Evolutionary conservation across 2,797 vertebrate species (phyloP).

Genomic region (Tapirus indicus): DNA sequence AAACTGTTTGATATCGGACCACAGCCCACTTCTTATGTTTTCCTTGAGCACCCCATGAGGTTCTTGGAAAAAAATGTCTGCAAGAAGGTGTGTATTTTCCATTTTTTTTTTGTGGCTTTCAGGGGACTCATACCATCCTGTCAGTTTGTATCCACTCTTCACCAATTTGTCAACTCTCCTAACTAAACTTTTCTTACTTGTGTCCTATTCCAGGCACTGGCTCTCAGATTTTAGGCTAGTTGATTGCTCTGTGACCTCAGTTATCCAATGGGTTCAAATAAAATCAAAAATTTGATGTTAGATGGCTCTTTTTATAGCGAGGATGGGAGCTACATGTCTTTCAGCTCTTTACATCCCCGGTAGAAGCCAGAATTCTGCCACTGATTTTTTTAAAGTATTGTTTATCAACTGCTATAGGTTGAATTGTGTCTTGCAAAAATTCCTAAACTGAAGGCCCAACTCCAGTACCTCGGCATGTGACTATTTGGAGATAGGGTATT

Average conservation of each 20-base stretch:
- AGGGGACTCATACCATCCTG: neutral
- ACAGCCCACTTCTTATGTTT: neutral
- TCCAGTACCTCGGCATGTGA: too few species aligned
- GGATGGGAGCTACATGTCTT: neutral
- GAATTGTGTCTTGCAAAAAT: neutral
- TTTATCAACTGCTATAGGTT: neutral
- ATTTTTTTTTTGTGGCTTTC: neutral
- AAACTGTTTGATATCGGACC: neutral
- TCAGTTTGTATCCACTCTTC: neutral
- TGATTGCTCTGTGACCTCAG: too few species aligned
- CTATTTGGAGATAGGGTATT: neutral
- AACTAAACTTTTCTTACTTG: neutral
- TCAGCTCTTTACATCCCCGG: neutral
- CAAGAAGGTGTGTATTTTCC: neutral
- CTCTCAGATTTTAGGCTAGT: neutral
- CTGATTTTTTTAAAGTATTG: neutral
- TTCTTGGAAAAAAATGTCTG: neutral
- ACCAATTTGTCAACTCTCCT: neutral
- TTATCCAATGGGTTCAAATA: too few species aligned
- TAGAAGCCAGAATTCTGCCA: neutral
- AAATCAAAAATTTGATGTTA: too few species aligned
- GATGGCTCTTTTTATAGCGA: neutral
- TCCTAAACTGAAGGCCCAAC: too few species aligned
- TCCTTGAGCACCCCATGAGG: neutral
- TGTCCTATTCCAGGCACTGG: neutral